Evolutionary conservation across 2,888 invertebrate species (phyloP).

Genomic region (Drosophila melanosoma): DNA sequence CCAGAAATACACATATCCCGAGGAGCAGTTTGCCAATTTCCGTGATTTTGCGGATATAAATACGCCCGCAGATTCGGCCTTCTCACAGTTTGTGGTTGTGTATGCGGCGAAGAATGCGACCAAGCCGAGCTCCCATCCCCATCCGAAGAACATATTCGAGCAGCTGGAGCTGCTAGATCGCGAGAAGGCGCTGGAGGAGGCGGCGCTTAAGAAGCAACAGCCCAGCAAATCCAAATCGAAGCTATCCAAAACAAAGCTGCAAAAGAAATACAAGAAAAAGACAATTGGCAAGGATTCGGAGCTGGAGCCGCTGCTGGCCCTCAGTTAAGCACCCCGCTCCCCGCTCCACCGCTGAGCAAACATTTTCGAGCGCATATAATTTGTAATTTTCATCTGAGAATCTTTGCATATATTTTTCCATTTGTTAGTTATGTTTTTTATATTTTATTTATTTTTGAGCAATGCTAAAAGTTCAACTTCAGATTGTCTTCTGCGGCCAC

Average conservation of each 20-base stretch:
- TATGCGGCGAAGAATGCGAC: slow-evolving; percentile 93
- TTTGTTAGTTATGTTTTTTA: slow-evolving; percentile 16
- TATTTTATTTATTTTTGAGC: slow-evolving; percentile 49
- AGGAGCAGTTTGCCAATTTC: slow-evolving; percentile 95
- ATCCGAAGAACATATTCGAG: slow-evolving; percentile 93
- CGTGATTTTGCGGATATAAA: slow-evolving; percentile 96
- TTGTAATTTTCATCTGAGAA: slow-evolving; percentile 26
- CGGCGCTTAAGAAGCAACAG: slow-evolving; percentile 77
- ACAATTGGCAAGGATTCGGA: slow-evolving; percentile 81
- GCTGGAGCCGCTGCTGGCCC: slow-evolving; percentile 84
- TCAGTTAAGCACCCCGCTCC: slow-evolving; percentile 79
- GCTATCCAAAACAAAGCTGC: slow-evolving; percentile 86
- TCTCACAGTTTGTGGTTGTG: slow-evolving; percentile 93
- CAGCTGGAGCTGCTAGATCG: slow-evolving; percentile 90
- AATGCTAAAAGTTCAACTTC: slow-evolving; percentile 15
- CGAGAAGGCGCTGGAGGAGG: slow-evolving; percentile 84
- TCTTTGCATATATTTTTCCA: slow-evolving; percentile 22
- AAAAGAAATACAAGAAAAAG: slow-evolving; percentile 86
- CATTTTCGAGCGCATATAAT: background rate
- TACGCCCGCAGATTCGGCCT: slow-evolving; percentile 91
- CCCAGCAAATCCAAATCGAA: slow-evolving; percentile 88
- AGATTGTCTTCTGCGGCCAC: background rate
- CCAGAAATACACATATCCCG: slow-evolving; percentile 89
- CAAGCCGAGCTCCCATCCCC: slow-evolving; percentile 81
- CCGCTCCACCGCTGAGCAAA: too few relatives aligned